Percentiles rank a stretch among this genome's conserved stretches.
Conservation (phyloP, 2,113 vertebrate species). For the Calidris pugnax region DNA sequence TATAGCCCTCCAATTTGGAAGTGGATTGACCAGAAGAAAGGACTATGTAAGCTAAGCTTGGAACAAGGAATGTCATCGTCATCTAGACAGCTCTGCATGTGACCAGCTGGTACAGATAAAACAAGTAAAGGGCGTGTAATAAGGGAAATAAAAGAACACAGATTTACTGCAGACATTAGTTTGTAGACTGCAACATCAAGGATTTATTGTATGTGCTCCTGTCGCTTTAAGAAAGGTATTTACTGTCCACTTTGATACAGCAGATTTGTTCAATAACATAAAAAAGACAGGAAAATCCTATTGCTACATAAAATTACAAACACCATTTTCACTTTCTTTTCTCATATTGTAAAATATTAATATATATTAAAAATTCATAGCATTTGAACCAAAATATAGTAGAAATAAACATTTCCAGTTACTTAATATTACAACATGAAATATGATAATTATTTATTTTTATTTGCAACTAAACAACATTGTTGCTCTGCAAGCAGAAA, state of each 20-base stretch:
- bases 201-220: background rate
- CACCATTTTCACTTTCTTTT: background rate
- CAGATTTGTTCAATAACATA: background rate
- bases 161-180: background rate
- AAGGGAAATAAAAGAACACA: background rate
- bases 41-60: background rate
- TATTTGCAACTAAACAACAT: background rate
- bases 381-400: background rate
- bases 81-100: background rate
- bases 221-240: fast-evolving
- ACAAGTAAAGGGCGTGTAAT: background rate
- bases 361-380: background rate
- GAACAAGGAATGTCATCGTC: background rate
- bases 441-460: background rate
- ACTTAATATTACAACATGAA: background rate
- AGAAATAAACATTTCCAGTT: background rate
- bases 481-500: background rate
- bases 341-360: background rate
- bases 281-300: background rate
- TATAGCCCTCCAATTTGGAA: background rate
- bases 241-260: background rate
- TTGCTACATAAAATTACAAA: background rate
- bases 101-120: background rate
- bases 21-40: background rate
- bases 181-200: background rate